Evolutionary conservation across 2,797 vertebrate genomes (phyloP), one percentile per base, ranked within the genome.

Genomic region (Choloepus didactylus): DNA sequence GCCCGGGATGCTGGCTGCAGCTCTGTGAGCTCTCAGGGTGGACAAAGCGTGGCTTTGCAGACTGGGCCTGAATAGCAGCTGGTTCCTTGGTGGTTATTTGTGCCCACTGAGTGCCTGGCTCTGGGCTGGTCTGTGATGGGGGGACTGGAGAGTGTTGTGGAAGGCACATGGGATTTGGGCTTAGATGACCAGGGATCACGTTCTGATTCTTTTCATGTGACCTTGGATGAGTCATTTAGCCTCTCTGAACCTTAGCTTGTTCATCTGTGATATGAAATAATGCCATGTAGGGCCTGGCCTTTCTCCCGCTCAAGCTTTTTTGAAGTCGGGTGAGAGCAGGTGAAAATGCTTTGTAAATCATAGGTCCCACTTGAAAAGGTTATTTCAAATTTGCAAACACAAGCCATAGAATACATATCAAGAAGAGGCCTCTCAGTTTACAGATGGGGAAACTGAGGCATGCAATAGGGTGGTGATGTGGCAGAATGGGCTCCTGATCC

Each of bases 11-110:
- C 64, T 29, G 4, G 67, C 70, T 79, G 19, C 70, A 84, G 60
- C 46, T 21, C 62, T 21, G n/a, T 2, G 4, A 77, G 79, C 79
- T 64, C n/a, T 7, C 9, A 16, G 64, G 60, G 16, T n/a, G 91
- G 19, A 14, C 23, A 18, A 75, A 70, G 38, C 0, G 0, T 46
- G 73, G 51, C 82, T 85, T 60, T 64, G 82, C 67, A 62, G 14
- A 38, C 60, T 2, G 11, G 11, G 8, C 1, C 1, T 15, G 31
- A 23, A 12, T 2, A 6, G 25, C 1, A 0, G 38, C n/a, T 0
- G 16, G 60, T 73, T 11, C 23, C 27, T 38, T 64, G 66, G 19
- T 29, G 0, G 8, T 87, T 56, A 19, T 14, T 81, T 60, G 56
- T n/a, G 15, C 75, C 44, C 5, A 21, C 67, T 9, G n/a, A 19